Evolutionary conservation across 2,888 invertebrate species (phyloP).

Genomic region (Mythimna impura): DNA sequence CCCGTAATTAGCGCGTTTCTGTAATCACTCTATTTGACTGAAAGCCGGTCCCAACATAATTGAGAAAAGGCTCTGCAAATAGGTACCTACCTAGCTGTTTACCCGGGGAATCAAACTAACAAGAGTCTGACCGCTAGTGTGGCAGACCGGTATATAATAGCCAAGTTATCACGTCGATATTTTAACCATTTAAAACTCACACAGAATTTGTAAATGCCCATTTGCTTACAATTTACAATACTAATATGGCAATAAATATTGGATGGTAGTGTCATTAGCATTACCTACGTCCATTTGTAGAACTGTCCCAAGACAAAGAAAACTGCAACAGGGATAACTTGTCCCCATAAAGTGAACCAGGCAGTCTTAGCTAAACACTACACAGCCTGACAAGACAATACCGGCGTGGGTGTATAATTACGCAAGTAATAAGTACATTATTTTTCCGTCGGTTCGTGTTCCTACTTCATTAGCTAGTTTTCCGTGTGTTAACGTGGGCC

Average conservation of each 20-base stretch:
- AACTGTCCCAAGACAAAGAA: background rate
- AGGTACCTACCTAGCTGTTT: too few species aligned
- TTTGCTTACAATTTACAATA: background rate
- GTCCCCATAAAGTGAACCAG: conserved; percentile 28
- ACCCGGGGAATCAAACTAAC: background rate
- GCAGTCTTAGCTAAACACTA: conserved; percentile 24
- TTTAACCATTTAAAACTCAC: background rate
- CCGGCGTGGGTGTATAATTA: conserved; percentile 60
- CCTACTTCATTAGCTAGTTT: conserved; percentile 62
- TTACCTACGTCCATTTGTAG: background rate
- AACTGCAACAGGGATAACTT: background rate
- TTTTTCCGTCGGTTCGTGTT: conserved; percentile 58
- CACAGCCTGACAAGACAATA: conserved; percentile 57
- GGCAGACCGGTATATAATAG: background rate
- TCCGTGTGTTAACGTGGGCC: conserved; percentile 55
- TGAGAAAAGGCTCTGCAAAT: too few species aligned
- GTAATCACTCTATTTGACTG: too few species aligned
- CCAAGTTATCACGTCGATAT: background rate
- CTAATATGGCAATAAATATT: background rate
- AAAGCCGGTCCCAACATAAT: too few species aligned
- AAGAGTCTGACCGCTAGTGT: background rate
- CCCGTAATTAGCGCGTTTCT: too few species aligned
- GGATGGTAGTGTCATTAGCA: background rate
- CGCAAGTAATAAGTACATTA: conserved; percentile 47
- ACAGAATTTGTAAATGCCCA: too few species aligned